Evolutionary conservation across 2,797 vertebrate species (phyloP), one percentile per base, ranked within the genome.

Genomic region (Xenentodon cancila): DNA sequence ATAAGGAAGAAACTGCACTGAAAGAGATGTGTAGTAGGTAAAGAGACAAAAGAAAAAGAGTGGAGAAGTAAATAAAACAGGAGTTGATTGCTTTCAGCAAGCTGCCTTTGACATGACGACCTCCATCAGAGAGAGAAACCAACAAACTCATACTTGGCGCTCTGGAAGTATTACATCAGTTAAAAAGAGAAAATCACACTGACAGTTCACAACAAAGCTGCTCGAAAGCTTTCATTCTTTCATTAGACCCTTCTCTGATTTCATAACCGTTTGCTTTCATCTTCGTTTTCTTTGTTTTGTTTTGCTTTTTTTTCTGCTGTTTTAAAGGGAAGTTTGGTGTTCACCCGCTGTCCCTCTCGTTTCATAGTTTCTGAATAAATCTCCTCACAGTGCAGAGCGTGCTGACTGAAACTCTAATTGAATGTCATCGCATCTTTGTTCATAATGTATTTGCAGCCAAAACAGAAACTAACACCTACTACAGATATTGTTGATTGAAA

Each of bases 1-100:
- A 51, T 18, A 3, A 45, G 54, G 52, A 59, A 30, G 40, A 53
- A 46, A 56, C 12, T 0, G 34, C 7, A 8, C 1, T n/a, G 66
- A 57, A 55, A 59, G 53, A 21, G 66, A 65, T 32, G 37, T 49
- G n/a, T 49, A 44, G 18, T n/a, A n/a, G n/a, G 47, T 50, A 46
- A 48, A 40, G 40, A 64, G 53, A 48, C 22, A 9, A 40, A 30
- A 30, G 17, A n/a, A 34, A 34, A 53, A 56, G 21, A 12, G 30
- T 32, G 30, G 3, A 46, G 65, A 47, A 44, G 66, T 59, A 34
- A 56, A 50, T 32, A 32, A 9, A 59, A 55, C 58, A 55, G 53
- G 44, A 16, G 25, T 52, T 1, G 59, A 49, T 19, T 70, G 57
- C 58, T 59, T 71, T 71, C 81, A 75, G 59, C 51, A 17, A 32